Percentiles rank a stretch among this genome's conserved stretches.
Conservation (phyloP, 2,113 vertebrate species). For the Platysteira castanea region DNA sequence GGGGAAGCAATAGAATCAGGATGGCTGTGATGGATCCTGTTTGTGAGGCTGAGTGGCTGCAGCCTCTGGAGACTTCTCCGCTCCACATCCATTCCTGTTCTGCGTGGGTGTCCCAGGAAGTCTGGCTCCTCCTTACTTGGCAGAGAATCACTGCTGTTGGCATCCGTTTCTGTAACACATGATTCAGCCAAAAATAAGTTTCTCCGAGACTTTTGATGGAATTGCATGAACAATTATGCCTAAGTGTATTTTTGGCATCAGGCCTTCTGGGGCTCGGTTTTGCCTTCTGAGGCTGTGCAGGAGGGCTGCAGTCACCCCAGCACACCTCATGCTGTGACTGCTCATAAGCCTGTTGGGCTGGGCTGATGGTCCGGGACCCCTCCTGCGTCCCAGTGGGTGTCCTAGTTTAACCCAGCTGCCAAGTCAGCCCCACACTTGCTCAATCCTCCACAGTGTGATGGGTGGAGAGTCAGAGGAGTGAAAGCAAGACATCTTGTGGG, state of each 20-base stretch:
- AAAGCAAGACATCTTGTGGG: background rate
- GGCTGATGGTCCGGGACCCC: background rate
- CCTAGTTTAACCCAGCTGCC: background rate
- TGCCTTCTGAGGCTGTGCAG: background rate
- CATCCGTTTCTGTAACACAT: background rate
- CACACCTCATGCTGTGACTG: background rate
- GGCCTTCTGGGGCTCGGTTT: background rate
- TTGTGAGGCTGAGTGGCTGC: background rate
- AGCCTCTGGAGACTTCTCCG: background rate
- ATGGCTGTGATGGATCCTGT: background rate
- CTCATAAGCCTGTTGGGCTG: background rate
- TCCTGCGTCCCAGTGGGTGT: background rate
- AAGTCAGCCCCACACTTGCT: background rate
- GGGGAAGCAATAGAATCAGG: background rate
- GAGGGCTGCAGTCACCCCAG: background rate
- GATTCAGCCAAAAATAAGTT: background rate
- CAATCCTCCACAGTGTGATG: background rate
- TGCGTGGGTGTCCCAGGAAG: rapidly evolving
- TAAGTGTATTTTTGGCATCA: background rate
- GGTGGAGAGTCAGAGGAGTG: background rate
- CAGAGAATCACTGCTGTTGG: background rate
- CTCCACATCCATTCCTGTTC: background rate
- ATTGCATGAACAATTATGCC: background rate
- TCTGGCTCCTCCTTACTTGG: background rate
- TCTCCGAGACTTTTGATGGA: background rate